Evolutionary conservation across 2,888 invertebrate species (phyloP).

Genomic region (Elgonia sp.): DNA sequence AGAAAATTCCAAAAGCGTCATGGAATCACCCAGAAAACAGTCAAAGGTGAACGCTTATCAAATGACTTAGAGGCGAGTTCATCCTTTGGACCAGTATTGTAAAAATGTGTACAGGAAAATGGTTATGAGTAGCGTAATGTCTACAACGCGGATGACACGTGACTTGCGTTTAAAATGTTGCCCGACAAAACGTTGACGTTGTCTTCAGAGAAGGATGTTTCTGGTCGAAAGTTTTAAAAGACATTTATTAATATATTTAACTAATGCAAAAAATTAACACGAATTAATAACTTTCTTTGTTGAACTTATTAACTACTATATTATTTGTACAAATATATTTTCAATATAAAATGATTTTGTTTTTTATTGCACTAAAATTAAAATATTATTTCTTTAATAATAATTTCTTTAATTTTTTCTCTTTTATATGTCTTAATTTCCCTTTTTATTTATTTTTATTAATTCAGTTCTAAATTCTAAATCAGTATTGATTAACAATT

Average conservation of each 20-base stretch:
- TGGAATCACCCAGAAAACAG: constrained; percentile 40
- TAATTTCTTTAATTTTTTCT: too few relatives aligned
- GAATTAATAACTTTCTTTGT: too few relatives aligned
- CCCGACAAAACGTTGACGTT: constrained; percentile 74
- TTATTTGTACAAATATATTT: too few relatives aligned
- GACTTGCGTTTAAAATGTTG: constrained; percentile 77
- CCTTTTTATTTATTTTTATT: too few relatives aligned
- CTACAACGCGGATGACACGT: constrained; percentile 79
- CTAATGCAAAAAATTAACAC: too few relatives aligned
- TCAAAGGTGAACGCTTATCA: constrained; percentile 45
- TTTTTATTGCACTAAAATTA: too few relatives aligned
- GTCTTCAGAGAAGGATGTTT: constrained; percentile 75
- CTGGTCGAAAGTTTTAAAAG: constrained; percentile 78
- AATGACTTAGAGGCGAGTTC: constrained; percentile 54
- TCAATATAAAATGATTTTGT: too few relatives aligned
- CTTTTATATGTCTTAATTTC: too few relatives aligned
- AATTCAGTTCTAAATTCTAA: too few relatives aligned
- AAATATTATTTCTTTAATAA: too few relatives aligned
- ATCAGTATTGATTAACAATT: too few relatives aligned
- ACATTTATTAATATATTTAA: constrained; percentile 43
- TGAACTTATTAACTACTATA: too few relatives aligned
- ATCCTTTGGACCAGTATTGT: constrained; percentile 48
- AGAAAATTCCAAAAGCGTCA: constrained; percentile 32
- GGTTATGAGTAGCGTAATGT: constrained; percentile 67
- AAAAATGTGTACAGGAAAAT: constrained; percentile 48